phyloP scores from a whole-genome alignment of 2,797 vertebrate species.

The Chloroceryle inda region DNA sequence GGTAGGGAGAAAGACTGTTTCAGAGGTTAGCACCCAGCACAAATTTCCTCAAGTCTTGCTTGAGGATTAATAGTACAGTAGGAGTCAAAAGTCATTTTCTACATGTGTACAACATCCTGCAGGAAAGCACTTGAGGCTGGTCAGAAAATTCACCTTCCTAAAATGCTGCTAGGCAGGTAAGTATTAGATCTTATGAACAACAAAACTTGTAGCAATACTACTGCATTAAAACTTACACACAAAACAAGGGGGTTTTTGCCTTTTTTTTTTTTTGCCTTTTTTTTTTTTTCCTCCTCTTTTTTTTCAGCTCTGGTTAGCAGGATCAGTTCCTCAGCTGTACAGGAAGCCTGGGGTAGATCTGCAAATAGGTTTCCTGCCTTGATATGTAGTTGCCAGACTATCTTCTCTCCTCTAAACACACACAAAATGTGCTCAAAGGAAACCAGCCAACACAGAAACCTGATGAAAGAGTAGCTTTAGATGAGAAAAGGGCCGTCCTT shows the following conservation, averaged over 20 bases:
- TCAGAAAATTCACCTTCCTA: not conserved
- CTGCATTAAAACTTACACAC: not conserved
- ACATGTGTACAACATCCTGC: not conserved
- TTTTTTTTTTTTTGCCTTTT: not conserved
- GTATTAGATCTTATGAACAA: not conserved
- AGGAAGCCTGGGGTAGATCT: slow-evolving; percentile 53
- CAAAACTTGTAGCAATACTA: not conserved
- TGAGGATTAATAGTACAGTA: not conserved
- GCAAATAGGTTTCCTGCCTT: slow-evolving; percentile 61
- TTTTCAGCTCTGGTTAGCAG: not conserved
- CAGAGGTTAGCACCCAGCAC: not conserved
- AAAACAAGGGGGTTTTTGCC: not conserved
- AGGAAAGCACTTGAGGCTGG: not conserved
- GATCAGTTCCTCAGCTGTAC: not conserved
- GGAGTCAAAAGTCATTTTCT: slow-evolving; percentile 17
- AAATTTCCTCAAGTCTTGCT: slow-evolving; percentile 3
- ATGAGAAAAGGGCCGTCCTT: not conserved
- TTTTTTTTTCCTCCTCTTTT: too few relatives aligned
- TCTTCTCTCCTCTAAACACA: slow-evolving; percentile 16
- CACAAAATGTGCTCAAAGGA: not conserved
- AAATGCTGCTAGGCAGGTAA: not conserved
- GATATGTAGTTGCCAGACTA: slow-evolving; percentile 33
- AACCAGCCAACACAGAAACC: not conserved
- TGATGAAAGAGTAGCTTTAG: not conserved
- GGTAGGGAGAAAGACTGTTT: not conserved